Percentiles rank a stretch among this genome's conserved stretches.
Conservation (phyloP, 2,888 invertebrate genomes). For the Polydrusus cervinus region DNA sequence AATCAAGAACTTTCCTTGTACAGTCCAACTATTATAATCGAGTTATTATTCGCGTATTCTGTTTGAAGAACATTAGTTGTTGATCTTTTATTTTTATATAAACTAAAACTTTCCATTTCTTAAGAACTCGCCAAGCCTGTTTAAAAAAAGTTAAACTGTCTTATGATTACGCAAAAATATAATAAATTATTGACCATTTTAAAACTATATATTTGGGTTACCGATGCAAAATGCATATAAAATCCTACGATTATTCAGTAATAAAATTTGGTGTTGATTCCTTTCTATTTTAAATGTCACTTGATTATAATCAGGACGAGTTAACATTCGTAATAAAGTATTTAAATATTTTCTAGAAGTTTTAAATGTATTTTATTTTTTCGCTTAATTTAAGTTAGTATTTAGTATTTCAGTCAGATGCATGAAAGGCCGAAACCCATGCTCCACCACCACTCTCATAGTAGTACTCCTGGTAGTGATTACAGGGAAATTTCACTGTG, state of each 20-base stretch:
- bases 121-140: not conserved
- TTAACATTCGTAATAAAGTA: not conserved
- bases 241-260: not conserved
- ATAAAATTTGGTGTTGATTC: not conserved
- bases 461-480: not conserved
- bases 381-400: not conserved
- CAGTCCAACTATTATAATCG: no score
- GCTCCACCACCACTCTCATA: not conserved
- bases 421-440: no score
- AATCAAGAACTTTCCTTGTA: no score
- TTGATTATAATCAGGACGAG: not conserved
- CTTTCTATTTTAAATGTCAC: conserved; percentile 23
- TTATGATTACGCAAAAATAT: not conserved
- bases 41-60: no score
- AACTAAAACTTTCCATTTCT: not conserved
- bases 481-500: no score
- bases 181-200: not conserved
- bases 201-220: not conserved
- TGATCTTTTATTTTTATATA: not conserved
- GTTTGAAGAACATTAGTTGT: no score
- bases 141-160: not conserved
- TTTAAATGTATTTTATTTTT: not conserved
- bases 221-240: not conserved
- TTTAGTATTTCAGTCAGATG: not conserved
- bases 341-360: not conserved